Base-by-base conservation (phyloP, 2,113 vertebrate genomes). In the Saguinus midas region DNA sequence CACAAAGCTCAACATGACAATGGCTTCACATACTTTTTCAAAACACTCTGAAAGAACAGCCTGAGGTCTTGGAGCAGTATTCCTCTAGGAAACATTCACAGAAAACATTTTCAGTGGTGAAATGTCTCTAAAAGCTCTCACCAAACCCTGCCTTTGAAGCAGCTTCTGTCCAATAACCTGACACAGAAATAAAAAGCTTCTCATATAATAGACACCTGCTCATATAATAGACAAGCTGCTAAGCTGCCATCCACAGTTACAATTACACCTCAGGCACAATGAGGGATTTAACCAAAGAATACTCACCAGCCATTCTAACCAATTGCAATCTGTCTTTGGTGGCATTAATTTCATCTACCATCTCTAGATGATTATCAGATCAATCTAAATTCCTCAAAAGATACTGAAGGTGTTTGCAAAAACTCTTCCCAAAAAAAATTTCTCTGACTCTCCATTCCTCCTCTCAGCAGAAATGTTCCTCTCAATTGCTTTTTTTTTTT, bases 1-100 rank as follows among this genome's bases (percentile, higher is more conserved):
- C 73, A 50, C 5, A 35, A 95, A 79, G 75, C 40, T 92, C 40
- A 72, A 52, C 25, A 68, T n/a, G 52, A 95, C 66, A 45, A 43
- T 13, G 29, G 29, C 78, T 87, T 87, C 85, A 78, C 4, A 45
- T 0, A 6, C 20, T 55, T 79, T 87, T n/a, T 78, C 66, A 81
- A n/a, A 97, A 93, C 68, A 48, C 37, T 94, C 79, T 81, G 64
- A 73, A 82, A 70, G 73, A 84, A 68, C 16, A 78, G 32, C 37
- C 23, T 70, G 21, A 79, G 21, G 45, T 90, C 61, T 57, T 37
- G 5, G 45, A n/a, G 25, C 6, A 68, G 10, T 21, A 52, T 87
- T 90, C 72, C 20, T 55, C 68, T 23, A 89, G 88, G 76, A 90
- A 93, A 68, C 55, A 91, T 61, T 89, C 43, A 43, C n/a, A 87